phyloP scores from a whole-genome alignment of 2,888 invertebrate genomes.

The Tinea trinotella region DNA sequence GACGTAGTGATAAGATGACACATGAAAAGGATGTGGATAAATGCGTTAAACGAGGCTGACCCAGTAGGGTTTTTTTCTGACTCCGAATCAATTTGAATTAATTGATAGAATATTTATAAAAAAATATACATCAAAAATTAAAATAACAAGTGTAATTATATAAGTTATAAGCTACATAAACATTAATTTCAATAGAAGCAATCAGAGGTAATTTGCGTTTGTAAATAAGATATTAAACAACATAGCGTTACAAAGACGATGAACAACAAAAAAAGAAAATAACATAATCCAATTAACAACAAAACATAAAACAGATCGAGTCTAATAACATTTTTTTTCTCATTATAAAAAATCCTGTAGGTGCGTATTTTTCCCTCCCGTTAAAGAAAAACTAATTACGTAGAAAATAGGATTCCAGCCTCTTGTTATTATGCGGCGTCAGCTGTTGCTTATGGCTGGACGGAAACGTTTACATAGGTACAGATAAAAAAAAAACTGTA shows the following conservation, averaged over 20 bases:
- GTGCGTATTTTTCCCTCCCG: constrained; percentile 4
- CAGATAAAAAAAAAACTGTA: background rate
- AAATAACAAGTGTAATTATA: no score
- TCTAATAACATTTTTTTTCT: constrained; percentile 6
- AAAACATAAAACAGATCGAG: constrained; percentile 9
- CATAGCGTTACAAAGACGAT: background rate
- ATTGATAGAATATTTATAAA: no score
- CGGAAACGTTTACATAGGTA: background rate
- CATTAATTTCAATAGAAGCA: background rate
- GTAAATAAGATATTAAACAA: background rate
- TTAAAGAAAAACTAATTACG: constrained; percentile 20
- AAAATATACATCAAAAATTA: no score
- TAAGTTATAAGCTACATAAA: no score
- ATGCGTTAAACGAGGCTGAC: no score
- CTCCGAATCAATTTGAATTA: no score
- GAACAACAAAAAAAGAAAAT: background rate
- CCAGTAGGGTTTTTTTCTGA: no score
- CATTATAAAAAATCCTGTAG: background rate
- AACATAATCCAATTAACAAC: constrained; percentile 10
- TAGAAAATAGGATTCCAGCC: constrained; percentile 17
- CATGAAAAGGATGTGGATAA: no score
- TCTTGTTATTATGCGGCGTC: constrained; percentile 19
- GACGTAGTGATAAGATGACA: no score
- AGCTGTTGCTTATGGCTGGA: constrained; percentile 18
- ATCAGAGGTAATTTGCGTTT: background rate